Percentiles rank a stretch among this genome's conserved stretches.
These are phyloP conservation scores for Rhinichthys osculus DNA, from an alignment of 2,797 vertebrate species.

Conservation along the genomic window DNA sequence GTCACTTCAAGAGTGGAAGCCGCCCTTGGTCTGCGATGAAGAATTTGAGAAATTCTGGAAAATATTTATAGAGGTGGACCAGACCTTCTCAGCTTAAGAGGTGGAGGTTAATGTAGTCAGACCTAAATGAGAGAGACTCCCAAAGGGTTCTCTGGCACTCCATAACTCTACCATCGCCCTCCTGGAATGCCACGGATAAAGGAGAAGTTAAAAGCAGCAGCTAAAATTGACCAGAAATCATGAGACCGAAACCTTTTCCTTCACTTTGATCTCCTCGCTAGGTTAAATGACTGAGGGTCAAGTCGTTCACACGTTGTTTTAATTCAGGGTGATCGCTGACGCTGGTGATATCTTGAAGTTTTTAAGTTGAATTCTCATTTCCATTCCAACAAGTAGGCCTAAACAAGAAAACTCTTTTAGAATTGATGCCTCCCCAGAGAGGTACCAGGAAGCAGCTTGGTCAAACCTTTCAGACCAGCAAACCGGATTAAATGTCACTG, in stretches of 20 bases:
- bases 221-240: conserved; percentile 48
- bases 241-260: conserved; percentile 34
- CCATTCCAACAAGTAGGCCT: background rate
- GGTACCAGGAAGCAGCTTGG: conserved; percentile 6
- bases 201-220: conserved; percentile 39
- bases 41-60: conserved; percentile 79
- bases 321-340: conserved; percentile 12
- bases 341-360: conserved; percentile 12
- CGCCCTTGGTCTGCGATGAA: conserved; percentile 67
- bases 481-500: conserved; percentile 42
- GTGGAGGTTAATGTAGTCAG: conserved; percentile 71
- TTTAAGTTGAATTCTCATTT: conserved; percentile 20
- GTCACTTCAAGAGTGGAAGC: conserved; percentile 74
- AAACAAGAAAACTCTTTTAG: conserved; percentile 41
- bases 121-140: conserved; percentile 67
- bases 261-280: conserved; percentile 45
- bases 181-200: conserved; percentile 53
- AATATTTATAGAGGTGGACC: conserved; percentile 77
- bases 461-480: conserved; percentile 41
- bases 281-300: conserved; percentile 17
- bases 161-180: conserved; percentile 45
- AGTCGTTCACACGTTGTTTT: conserved; percentile 26
- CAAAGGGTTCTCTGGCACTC: conserved; percentile 47
- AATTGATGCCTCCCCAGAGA: conserved; percentile 20
- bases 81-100: conserved; percentile 70